A percentile compares a stretch with the other conserved stretches of the same genome.
phyloP scores from a whole-genome alignment of 1,140 invertebrate species.

The Eueides isabella region DNA sequence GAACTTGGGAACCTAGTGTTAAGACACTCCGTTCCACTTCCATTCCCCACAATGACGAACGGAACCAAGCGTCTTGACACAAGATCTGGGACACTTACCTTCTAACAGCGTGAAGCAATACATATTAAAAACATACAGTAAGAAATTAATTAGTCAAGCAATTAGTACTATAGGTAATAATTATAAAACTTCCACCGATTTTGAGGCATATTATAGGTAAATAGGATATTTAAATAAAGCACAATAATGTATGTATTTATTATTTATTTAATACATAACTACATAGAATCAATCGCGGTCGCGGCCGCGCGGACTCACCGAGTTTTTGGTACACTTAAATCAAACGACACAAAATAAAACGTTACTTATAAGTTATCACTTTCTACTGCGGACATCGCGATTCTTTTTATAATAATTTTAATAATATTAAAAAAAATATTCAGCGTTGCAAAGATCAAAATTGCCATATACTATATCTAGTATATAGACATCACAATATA shows the following conservation, averaged over 20 bases:
- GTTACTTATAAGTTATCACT: slow-evolving; percentile 6
- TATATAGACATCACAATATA: not conserved
- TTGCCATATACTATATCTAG: not conserved
- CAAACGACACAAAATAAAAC: slow-evolving; percentile 37
- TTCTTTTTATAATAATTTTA: not conserved
- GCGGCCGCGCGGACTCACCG: slow-evolving; percentile 30
- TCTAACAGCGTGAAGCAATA: too few relatives aligned
- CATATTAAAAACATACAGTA: too few relatives aligned
- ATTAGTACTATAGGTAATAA: too few relatives aligned
- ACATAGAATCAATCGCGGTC: slow-evolving; percentile 68
- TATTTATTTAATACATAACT: slow-evolving; percentile 78
- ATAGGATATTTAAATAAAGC: slow-evolving; percentile 31
- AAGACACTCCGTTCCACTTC: too few relatives aligned
- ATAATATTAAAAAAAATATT: too few relatives aligned
- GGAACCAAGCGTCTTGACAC: too few relatives aligned
- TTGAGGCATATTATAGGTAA: too few relatives aligned
- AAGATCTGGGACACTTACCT: too few relatives aligned
- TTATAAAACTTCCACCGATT: too few relatives aligned
- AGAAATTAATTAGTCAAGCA: too few relatives aligned
- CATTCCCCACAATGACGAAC: too few relatives aligned
- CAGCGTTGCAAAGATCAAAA: not conserved
- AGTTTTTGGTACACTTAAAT: slow-evolving; percentile 70
- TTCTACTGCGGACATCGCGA: not conserved
- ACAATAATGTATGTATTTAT: slow-evolving; percentile 55
- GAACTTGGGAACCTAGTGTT: too few relatives aligned